These are phyloP conservation scores for Enteromius treurensis DNA, from an alignment of 2,797 vertebrate species.

Conservation along the genomic window DNA sequence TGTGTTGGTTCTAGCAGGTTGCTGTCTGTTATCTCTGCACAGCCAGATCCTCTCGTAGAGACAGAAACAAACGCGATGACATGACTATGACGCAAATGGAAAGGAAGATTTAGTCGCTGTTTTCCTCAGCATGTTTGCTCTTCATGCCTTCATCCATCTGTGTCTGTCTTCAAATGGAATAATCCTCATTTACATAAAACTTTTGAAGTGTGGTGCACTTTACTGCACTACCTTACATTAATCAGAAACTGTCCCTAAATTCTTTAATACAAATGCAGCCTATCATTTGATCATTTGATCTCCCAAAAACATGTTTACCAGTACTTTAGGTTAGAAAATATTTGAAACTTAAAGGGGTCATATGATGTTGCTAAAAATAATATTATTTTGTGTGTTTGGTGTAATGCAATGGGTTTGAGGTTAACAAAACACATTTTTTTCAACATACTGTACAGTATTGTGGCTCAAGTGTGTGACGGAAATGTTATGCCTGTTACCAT, in stretches of 20 bases:
- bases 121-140: neutral
- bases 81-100: slow-evolving; percentile 73
- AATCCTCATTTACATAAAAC: neutral
- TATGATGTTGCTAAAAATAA: no score
- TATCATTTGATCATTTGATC: neutral
- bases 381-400: no score
- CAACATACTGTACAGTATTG: no score
- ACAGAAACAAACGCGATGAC: slow-evolving; percentile 73
- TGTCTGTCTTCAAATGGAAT: neutral
- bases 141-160: neutral
- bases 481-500: no score
- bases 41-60: slow-evolving; percentile 66
- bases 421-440: no score
- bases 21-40: slow-evolving; percentile 76
- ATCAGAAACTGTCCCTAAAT: neutral
- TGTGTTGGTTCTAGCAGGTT: slow-evolving; percentile 48
- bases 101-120: slow-evolving; percentile 53
- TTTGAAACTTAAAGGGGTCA: no score
- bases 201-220: neutral
- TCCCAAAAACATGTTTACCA: neutral
- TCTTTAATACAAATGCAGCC: neutral
- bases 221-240: neutral
- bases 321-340: neutral
- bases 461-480: no score
- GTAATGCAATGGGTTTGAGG: no score